A percentile compares a stretch with the other conserved stretches of the same genome.
Evolutionary conservation across 2,113 vertebrate species (phyloP).

Genomic region (Saimiri boliviensis): DNA sequence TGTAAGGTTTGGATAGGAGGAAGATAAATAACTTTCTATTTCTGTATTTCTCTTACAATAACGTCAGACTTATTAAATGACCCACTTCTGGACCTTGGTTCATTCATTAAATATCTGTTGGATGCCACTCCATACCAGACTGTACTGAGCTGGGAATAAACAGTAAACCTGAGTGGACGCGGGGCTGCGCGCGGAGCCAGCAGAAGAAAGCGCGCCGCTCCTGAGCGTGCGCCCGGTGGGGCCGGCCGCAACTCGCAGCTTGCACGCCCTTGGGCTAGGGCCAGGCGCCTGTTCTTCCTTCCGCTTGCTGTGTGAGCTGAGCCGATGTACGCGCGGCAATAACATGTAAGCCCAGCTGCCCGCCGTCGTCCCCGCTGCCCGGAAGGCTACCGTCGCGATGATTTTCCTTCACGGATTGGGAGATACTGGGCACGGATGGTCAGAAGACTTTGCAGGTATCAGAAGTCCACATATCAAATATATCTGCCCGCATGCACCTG

Average conservation of each 20-base stretch:
- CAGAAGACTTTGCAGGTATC: background rate
- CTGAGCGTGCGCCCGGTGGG: conserved; percentile 45
- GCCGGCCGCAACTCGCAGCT: background rate
- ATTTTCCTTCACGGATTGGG: conserved; percentile 49
- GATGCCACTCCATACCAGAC: background rate
- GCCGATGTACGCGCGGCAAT: conserved; percentile 93
- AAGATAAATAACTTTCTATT: background rate
- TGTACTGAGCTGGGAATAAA: background rate
- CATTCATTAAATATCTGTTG: background rate
- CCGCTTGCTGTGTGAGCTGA: conserved; percentile 4
- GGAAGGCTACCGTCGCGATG: conserved; percentile 95
- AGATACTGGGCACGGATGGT: background rate
- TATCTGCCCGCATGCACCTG: background rate
- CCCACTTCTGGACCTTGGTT: background rate
- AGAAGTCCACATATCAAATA: background rate
- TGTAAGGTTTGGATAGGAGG: background rate
- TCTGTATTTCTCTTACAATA: background rate
- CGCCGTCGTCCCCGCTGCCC: conserved; percentile 92
- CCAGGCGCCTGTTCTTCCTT: background rate
- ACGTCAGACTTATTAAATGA: background rate
- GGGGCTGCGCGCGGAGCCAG: background rate
- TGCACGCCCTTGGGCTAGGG: background rate
- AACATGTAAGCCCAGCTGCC: conserved; percentile 94
- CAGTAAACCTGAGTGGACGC: too few relatives aligned
- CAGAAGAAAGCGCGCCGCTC: background rate